phyloP scores from a whole-genome alignment of 2,888 invertebrate genomes.

The Petrolisthes cinctipes region DNA sequence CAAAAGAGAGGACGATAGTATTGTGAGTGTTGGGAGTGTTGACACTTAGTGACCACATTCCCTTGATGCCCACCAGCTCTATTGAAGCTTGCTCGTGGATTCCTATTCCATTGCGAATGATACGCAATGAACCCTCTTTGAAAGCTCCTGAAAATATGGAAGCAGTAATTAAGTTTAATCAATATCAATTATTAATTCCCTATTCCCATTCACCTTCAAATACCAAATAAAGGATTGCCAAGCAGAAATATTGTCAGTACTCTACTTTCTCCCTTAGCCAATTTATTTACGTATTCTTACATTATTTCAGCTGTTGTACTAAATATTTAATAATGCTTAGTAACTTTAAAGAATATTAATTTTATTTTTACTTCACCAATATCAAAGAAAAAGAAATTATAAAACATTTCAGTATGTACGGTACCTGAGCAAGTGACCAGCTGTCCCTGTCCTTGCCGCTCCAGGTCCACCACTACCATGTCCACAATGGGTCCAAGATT shows the following conservation, averaged over 20 bases:
- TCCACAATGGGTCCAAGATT: conserved; percentile 98
- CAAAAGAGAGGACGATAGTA: conserved; percentile 92
- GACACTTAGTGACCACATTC: conserved; percentile 94
- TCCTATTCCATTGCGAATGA: conserved; percentile 98
- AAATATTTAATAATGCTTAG: background rate
- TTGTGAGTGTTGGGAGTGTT: conserved; percentile 79
- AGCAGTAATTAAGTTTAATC: too few species aligned
- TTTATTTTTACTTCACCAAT: background rate
- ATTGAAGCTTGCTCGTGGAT: conserved; percentile 98
- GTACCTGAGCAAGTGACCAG: conserved; percentile 95
- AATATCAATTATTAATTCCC: too few species aligned
- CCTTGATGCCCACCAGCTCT: conserved; percentile 96
- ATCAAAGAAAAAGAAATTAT: background rate
- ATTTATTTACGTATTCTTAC: background rate
- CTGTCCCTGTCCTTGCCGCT: conserved; percentile 96
- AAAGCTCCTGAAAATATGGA: conserved; percentile 77
- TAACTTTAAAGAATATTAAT: background rate
- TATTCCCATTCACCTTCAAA: too few species aligned
- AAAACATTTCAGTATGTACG: background rate
- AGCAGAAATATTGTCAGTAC: too few species aligned
- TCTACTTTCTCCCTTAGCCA: too few species aligned
- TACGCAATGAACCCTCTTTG: conserved; percentile 96
- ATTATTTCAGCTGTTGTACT: background rate
- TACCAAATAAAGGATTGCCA: too few species aligned
- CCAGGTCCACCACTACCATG: conserved; percentile 97